A percentile compares a stretch with the other conserved stretches of the same genome.
Conservation (phyloP, 2,888 invertebrate genomes). For the Volucella bombylans region DNA sequence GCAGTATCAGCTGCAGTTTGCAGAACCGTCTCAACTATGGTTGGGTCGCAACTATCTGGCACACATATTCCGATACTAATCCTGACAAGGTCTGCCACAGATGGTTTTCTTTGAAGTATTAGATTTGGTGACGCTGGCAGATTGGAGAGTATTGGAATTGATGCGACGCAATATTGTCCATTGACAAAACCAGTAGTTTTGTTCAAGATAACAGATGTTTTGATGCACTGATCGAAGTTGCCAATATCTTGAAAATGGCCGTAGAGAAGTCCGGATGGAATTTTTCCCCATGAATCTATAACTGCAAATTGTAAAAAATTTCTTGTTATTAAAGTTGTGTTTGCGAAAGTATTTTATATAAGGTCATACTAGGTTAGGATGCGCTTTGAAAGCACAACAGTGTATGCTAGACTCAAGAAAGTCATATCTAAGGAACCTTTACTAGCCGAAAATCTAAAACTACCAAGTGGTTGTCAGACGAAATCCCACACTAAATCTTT, state of each 20-base stretch:
- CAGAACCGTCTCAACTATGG: conserved; percentile 14
- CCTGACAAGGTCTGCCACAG: not conserved
- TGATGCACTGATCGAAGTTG: conserved; percentile 45
- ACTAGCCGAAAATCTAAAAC: no score
- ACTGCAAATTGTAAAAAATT: conserved; percentile 22
- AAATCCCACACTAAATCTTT: no score
- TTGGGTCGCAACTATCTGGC: conserved; percentile 36
- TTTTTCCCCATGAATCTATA: conserved; percentile 46
- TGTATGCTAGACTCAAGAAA: no score
- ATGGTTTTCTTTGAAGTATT: not conserved
- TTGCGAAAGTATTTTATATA: no score
- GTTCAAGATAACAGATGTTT: conserved; percentile 18
- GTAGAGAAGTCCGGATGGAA: conserved; percentile 31
- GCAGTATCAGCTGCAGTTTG: not conserved
- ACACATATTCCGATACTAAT: conserved; percentile 39
- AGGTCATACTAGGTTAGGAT: no score
- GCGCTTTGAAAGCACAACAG: no score
- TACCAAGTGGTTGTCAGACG: no score
- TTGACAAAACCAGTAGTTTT: not conserved
- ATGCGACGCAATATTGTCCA: conserved; percentile 47
- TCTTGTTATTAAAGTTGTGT: not conserved
- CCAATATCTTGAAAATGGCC: conserved; percentile 34
- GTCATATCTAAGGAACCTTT: no score
- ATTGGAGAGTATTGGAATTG: not conserved
- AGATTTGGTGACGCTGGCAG: no score